Evolutionary conservation across 37 sponge, comb jelly and placozoan species (phyloP), one percentile per base, ranked within the genome.

Genomic region (Cladorhizidae sp.): DNA sequence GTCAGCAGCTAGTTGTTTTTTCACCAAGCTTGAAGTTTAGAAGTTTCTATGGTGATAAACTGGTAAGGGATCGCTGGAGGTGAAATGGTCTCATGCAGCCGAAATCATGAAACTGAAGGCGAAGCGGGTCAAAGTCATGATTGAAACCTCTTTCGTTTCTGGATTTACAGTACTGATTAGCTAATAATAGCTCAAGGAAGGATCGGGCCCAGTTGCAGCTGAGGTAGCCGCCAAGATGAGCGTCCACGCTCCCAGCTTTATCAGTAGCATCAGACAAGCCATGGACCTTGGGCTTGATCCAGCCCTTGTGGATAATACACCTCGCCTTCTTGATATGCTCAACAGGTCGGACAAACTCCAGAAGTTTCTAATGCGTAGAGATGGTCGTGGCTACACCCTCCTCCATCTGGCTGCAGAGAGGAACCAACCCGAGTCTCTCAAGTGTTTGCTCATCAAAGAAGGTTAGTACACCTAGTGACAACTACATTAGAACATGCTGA

Each of bases 331-430:
- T 28, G 87, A 87, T 52, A 26, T 58, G 12, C 51, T 87, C 45
- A 87, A 80, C 65, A 40, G 57, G 15, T 25, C 70, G 49, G 81
- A 87, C 41, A 61, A 69, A 11, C 81, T 87, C 0, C 70, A 29
- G 31, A 74, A 68, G 33, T 31, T 87, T 21, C 51, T 87, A 50
- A 56, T 23, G 42, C 74, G 55, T 57, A 32, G 65, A 37, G 88
- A 88, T 45, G 78, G 70, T 0, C 50, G 83, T 20, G 88, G 88
- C 0, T 88, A 77, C 73, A 88, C 88, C n/a, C 70, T 81, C 28
- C 78, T 88, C 2, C 88, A 88, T 65, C 35, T 74, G 43, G 88
- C 88, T 11, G 83, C 88, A 14, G 87, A 87, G 56, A 73, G 62
- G 37, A 80, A 87, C 62, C 58, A 75, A 55, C 81, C 87, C 21